These are phyloP conservation scores for Cinclus cinclus DNA, from an alignment of 2,113 vertebrate species.

Conservation along the genomic window DNA sequence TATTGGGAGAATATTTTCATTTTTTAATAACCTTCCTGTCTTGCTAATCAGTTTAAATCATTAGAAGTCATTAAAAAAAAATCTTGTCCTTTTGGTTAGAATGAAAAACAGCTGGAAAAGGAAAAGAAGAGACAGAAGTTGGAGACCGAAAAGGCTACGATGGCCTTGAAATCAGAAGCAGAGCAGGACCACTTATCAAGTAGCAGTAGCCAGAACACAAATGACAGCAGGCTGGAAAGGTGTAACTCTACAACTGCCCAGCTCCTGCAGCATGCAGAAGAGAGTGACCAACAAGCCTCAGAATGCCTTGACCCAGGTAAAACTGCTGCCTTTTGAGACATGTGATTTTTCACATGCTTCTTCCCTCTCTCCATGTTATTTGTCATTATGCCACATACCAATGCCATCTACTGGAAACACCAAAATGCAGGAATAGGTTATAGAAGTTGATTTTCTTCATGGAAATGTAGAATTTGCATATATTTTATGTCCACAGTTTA, in stretches of 20 bases:
- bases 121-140: slow-evolving; percentile 73
- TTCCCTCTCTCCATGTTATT: not conserved
- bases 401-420: not conserved
- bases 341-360: not conserved
- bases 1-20: not conserved
- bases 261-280: slow-evolving; percentile 73
- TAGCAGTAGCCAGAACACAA: slow-evolving; percentile 50
- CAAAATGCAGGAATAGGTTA: not conserved
- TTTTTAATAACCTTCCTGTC: not conserved
- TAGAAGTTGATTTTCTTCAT: not conserved
- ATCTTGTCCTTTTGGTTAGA: slow-evolving; percentile 72
- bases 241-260: slow-evolving; percentile 65
- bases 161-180: not conserved
- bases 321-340: not conserved
- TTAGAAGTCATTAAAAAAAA: not conserved
- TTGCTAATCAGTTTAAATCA: not conserved
- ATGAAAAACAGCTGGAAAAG: slow-evolving; percentile 80
- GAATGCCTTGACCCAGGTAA: slow-evolving; percentile 79
- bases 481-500: not conserved
- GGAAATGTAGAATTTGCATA: not conserved
- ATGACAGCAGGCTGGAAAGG: slow-evolving; percentile 34
- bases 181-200: slow-evolving; percentile 42
- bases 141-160: slow-evolving; percentile 38
- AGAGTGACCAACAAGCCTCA: slow-evolving; percentile 71
- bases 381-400: not conserved